Evolutionary conservation across 2,113 vertebrate species (phyloP), one percentile per base, ranked within the genome.

Genomic region (Furnarius figulus): DNA sequence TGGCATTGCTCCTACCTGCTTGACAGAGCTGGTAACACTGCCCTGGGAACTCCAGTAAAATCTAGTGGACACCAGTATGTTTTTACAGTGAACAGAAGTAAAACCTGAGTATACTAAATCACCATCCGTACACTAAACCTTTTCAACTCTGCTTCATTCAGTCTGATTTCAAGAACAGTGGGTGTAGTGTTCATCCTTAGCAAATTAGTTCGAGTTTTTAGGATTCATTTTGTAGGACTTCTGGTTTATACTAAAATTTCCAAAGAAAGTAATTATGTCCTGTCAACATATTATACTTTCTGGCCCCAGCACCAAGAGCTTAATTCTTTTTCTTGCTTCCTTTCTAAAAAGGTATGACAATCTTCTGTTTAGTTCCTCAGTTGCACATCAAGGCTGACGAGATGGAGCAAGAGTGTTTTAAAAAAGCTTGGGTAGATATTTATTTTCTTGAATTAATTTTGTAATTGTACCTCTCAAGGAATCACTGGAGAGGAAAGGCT

Each of bases 1-100:
- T 20, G 14, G 52, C 35, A 0, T 0, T 66, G 8, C 17, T 66
- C 40, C 63, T 92, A 31, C 42, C 72, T 70, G 10, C 28, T 35
- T 84, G 39, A 46, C 66, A 65, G 25, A 40, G 53, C 13, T 90
- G 59, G 28, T 46, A 31, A 27, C 5, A 3, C 33, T 79, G 47
- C 30, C 24, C 53, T 47, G 17, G 5, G 24, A 49, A 9, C 52
- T 72, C 66, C n/a, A 75, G 65, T 59, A 82, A 72, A 87, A 75
- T 14, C 28, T 16, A 18, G 61, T 6, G 11, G n/a, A 5, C 21
- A 18, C 10, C 16, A 14, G 4, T 22, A 1, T 42, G 35, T 85
- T 80, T 80, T 88, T 88, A 18, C 5, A 7, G 44, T 17, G 31
- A 56, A 39, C 14, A 61, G 56, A 50, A 59, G 33, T 62, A 52